Evolutionary conservation across 2,113 vertebrate species (phyloP).

Genomic region (Tenebrosternarchus preto): DNA sequence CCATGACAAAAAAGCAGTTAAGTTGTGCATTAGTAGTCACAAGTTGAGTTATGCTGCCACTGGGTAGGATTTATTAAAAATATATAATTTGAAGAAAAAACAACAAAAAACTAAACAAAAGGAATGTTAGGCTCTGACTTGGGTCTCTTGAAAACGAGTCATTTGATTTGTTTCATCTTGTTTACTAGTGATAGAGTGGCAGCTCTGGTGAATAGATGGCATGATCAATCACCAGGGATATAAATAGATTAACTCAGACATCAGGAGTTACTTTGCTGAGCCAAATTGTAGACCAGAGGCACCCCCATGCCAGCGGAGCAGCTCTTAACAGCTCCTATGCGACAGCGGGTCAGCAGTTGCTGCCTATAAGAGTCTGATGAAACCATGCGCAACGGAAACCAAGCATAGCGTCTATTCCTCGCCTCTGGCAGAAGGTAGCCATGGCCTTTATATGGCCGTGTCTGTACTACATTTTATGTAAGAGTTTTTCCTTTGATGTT

Average conservation of each 20-base stretch:
- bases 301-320: conserved; percentile 31
- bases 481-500: neutral
- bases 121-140: neutral
- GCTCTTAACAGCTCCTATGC: conserved; percentile 40
- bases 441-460: neutral
- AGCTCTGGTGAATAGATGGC: conserved; percentile 3
- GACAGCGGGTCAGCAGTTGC: conserved; percentile 25
- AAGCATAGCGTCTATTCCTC: conserved; percentile 14
- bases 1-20: neutral
- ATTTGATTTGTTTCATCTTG: conserved; percentile 6
- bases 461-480: neutral
- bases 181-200: conserved; percentile 14
- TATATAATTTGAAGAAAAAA: neutral
- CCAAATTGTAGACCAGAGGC: conserved; percentile 30
- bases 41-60: neutral
- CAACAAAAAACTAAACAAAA: too few relatives aligned
- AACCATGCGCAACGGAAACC: conserved; percentile 25
- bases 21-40: neutral
- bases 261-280: conserved; percentile 28
- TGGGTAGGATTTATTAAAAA: neutral
- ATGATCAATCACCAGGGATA: conserved; percentile 44
- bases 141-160: neutral
- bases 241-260: conserved; percentile 43
- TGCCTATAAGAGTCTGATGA: conserved; percentile 39
- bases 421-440: neutral